Conservation (phyloP, 2,888 invertebrate genomes). For the Branchipolynoe longqiensis region DNA sequence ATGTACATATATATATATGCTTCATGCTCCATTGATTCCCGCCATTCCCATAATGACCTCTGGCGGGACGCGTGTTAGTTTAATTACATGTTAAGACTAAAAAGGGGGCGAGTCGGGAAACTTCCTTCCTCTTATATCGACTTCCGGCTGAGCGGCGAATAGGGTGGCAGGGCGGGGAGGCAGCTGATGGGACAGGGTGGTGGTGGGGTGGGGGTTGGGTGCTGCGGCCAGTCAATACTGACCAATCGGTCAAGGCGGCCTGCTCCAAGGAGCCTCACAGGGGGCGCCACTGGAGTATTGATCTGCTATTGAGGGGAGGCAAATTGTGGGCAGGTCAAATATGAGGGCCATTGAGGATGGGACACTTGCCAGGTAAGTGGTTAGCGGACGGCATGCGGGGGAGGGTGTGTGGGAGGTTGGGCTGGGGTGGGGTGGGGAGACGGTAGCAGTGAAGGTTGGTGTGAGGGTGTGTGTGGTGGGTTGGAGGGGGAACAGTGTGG, state of each 20-base stretch:
- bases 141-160: background rate
- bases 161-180: too few species aligned
- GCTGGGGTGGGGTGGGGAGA: background rate
- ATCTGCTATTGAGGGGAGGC: background rate
- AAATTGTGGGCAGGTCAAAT: conserved; percentile 46
- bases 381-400: background rate
- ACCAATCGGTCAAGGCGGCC: conserved; percentile 7
- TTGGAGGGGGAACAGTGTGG: background rate
- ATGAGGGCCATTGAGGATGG: background rate
- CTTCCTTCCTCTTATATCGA: conserved; percentile 18
- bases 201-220: conserved; percentile 11
- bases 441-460: too few species aligned
- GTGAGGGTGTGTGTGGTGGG: background rate
- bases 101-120: too few species aligned
- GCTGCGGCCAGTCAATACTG: conserved; percentile 33
- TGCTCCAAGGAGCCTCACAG: background rate
- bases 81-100: too few species aligned
- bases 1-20: too few species aligned
- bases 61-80: conserved; percentile 23
- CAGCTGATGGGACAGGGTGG: background rate
- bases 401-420: background rate
- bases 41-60: background rate
- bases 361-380: background rate
- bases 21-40: conserved; percentile 22
- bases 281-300: conserved; percentile 15